A percentile compares a stretch with the other conserved stretches of the same genome.
Evolutionary conservation across 2,113 vertebrate species (phyloP).

Genomic region (Micromys minutus): DNA sequence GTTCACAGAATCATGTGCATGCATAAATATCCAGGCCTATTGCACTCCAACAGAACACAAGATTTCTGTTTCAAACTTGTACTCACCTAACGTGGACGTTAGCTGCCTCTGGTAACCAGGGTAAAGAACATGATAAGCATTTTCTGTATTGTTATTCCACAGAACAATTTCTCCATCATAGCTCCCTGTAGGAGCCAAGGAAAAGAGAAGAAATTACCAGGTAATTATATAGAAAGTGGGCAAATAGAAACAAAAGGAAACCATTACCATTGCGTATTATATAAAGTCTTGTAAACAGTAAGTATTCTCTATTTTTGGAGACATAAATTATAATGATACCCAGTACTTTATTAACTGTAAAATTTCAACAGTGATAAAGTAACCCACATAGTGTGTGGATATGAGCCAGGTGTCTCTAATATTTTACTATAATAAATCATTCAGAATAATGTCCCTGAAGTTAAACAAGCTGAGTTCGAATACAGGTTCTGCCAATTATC

Average conservation of each 20-base stretch:
- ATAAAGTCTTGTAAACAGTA: not conserved
- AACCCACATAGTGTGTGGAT: not conserved
- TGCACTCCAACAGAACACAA: not conserved
- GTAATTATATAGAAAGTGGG: conserved; percentile 8
- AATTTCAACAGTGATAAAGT: not conserved
- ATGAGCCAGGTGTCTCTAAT: not conserved
- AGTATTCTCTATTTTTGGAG: not conserved
- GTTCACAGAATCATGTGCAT: not conserved
- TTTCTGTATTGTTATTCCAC: conserved; percentile 89
- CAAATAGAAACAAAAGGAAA: not conserved
- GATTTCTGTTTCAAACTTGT: not conserved
- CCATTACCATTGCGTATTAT: not conserved
- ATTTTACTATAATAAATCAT: not conserved
- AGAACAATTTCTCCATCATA: conserved; percentile 87
- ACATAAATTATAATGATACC: not conserved
- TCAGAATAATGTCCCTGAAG: not conserved
- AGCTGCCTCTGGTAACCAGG: conserved; percentile 67
- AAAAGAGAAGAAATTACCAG: not conserved
- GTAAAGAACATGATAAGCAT: conserved; percentile 81
- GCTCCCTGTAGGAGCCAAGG: conserved; percentile 78
- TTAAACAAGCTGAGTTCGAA: not conserved
- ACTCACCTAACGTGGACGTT: conserved; percentile 71
- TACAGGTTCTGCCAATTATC: not conserved
- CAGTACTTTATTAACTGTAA: not conserved
- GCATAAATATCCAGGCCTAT: not conserved